Base-by-base conservation (phyloP, 2,888 invertebrate genomes). In the Papilio gigon region DNA sequence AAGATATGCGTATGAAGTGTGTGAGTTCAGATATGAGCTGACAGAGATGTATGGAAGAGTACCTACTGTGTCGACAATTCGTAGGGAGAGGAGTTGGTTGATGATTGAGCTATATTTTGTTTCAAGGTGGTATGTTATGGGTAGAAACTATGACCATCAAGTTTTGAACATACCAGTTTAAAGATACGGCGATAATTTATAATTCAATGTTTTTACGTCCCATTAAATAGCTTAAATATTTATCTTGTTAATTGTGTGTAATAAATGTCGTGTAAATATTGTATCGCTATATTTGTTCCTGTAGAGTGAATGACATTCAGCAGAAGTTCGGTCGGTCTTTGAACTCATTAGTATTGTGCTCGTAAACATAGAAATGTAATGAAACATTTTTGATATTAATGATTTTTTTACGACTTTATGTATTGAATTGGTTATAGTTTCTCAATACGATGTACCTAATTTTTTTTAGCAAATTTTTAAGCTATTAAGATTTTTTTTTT, bases 231-330 rank as follows among this genome's bases (percentile, higher is more conserved):
- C 4, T 33, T 17, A 53, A 35, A 50, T 50, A 53, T 30, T 42
- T 20, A 22, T 25, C 11, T 62, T 30, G 11, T 50, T 47, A 64
- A 64, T 64, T 59, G 47, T 37, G 20, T 47, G 64, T 59, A 37
- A 53, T 33, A 20, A 61, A 40, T 35, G n/a, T 33, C 20, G 17
- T 61, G 30, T 69, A 42, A 59, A 65, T 69, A 56, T 56, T 35
- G 5, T 56, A 25, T 59, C 20, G 40, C 56, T 64, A 33, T 47
- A 44, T 69, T 50, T 14, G 25, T 33, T 37, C 27, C 53, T n/a
- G 30, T 61, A 65, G 65, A 35, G 61, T 61, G 65, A 69, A 69
- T 53, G 69, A 69, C 69, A 58, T 63, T 69, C 25, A 27, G 56
- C 53, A 56, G n/a, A 53, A 33, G 22, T 69, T 65, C 27, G 33